Percentiles rank a stretch among this genome's conserved stretches.
These are phyloP conservation scores for Cataglyphis hispanica DNA, from an alignment of 1,140 invertebrate genomes.

Conservation along the genomic window DNA sequence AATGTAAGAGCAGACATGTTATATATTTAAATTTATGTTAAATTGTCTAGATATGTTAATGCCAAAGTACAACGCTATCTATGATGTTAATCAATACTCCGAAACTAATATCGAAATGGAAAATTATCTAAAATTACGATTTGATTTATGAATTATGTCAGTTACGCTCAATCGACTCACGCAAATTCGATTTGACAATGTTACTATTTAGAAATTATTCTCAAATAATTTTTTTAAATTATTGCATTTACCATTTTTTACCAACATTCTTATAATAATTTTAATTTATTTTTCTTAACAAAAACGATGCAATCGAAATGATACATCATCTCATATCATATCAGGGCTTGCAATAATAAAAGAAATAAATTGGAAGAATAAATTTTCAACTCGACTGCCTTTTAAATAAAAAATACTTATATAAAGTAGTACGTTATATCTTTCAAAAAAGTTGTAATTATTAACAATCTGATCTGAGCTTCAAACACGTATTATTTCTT, in stretches of 20 bases:
- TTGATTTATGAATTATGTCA: constrained; percentile 45
- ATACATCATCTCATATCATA: not conserved
- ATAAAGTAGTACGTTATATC: not conserved
- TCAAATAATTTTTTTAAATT: not conserved
- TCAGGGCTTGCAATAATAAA: not conserved
- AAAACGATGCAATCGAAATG: not conserved
- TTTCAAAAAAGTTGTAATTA: not conserved
- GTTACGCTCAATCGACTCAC: constrained; percentile 35
- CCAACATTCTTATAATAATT: not conserved
- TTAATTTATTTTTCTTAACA: not conserved
- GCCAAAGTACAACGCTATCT: constrained; percentile 25
- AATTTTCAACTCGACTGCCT: not conserved
- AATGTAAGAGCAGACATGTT: constrained; percentile 19
- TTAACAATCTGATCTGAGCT: not conserved
- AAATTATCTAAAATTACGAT: constrained; percentile 37
- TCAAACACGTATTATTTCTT: not conserved
- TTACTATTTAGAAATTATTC: not conserved
- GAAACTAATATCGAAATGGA: constrained; percentile 15
- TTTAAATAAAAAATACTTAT: not conserved
- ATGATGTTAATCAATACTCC: constrained; percentile 25
- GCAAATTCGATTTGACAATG: constrained; percentile 52
- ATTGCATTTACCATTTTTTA: not conserved
- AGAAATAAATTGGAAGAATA: not conserved
- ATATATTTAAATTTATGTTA: constrained; percentile 1
- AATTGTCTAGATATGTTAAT: not conserved